These are phyloP conservation scores for Argopecten irradians DNA, from an alignment of 1,140 invertebrate species.

Conservation along the genomic window DNA sequence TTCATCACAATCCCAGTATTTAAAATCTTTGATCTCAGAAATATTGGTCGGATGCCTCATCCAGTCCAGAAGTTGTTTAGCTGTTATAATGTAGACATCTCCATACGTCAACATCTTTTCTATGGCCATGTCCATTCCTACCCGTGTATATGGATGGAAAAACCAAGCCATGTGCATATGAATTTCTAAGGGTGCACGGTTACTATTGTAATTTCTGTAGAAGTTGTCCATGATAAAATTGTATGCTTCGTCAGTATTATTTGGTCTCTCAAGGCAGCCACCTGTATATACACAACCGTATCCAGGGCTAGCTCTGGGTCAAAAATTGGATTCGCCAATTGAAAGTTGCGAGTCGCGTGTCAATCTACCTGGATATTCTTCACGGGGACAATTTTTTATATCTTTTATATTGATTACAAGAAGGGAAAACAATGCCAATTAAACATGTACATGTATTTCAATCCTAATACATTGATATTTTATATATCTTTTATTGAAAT, in stretches of 20 bases:
- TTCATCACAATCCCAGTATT: constrained; percentile 57
- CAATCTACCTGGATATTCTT: too few species aligned
- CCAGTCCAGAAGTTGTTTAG: constrained; percentile 46
- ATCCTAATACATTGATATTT: too few species aligned
- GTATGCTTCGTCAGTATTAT: constrained; percentile 49
- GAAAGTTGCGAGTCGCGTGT: too few species aligned
- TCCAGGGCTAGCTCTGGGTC: too few species aligned
- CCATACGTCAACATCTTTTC: constrained; percentile 41
- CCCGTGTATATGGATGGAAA: constrained; percentile 35
- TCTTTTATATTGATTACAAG: too few species aligned
- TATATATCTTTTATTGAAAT: too few species aligned
- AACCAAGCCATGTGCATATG: constrained; percentile 69
- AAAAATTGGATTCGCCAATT: too few species aligned
- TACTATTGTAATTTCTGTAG: constrained; percentile 57
- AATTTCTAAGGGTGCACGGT: constrained; percentile 65
- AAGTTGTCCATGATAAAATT: constrained; percentile 66
- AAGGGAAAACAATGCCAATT: too few species aligned
- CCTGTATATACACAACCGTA: constrained; percentile 59
- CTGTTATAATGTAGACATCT: constrained; percentile 56
- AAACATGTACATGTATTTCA: too few species aligned
- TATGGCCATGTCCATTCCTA: constrained; percentile 58
- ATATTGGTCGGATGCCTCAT: constrained; percentile 43
- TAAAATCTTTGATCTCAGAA: constrained; percentile 25
- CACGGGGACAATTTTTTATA: too few species aligned
- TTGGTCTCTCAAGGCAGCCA: constrained; percentile 51